Percentiles rank a stretch among this genome's conserved stretches.
These are phyloP conservation scores for Diuraphis noxia DNA, from an alignment of 1,140 invertebrate genomes.

Conservation along the genomic window DNA sequence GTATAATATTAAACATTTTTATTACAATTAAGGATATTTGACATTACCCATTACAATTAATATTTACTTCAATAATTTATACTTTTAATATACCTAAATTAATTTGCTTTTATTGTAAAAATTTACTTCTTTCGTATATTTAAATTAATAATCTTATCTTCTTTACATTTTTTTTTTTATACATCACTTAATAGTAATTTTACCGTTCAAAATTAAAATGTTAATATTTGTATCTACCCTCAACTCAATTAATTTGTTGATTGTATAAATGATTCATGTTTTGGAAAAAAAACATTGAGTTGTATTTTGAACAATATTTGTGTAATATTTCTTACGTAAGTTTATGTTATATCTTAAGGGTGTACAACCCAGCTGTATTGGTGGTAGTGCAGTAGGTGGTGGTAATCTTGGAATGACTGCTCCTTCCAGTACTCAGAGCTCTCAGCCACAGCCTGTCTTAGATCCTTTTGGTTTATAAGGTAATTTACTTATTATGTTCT, in stretches of 20 bases:
- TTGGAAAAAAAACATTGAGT: not conserved
- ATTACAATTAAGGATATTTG: not conserved
- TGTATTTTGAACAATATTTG: not conserved
- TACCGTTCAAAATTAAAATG: not conserved
- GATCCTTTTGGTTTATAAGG: constrained; percentile 53
- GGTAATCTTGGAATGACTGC: constrained; percentile 43
- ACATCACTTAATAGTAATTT: not conserved
- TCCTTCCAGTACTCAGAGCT: constrained; percentile 36
- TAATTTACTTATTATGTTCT: constrained; percentile 24
- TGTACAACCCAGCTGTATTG: constrained; percentile 52
- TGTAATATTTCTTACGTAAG: constrained; percentile 14
- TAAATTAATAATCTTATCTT: not conserved
- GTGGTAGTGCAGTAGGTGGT: constrained; percentile 53
- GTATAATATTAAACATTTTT: not conserved
- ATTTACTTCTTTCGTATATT: not conserved
- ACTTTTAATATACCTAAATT: not conserved
- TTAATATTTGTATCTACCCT: not conserved
- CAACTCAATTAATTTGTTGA: not conserved
- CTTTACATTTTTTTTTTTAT: not conserved
- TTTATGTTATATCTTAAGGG: constrained; percentile 51
- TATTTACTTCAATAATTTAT: not conserved
- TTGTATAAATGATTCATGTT: not conserved
- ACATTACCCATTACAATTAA: not conserved
- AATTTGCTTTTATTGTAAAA: not conserved
- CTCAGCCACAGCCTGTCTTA: constrained; percentile 44